Percentiles rank a stretch among this genome's conserved stretches.
Conservation (phyloP, 2,113 vertebrate genomes). For the Fregetta grallaria region DNA sequence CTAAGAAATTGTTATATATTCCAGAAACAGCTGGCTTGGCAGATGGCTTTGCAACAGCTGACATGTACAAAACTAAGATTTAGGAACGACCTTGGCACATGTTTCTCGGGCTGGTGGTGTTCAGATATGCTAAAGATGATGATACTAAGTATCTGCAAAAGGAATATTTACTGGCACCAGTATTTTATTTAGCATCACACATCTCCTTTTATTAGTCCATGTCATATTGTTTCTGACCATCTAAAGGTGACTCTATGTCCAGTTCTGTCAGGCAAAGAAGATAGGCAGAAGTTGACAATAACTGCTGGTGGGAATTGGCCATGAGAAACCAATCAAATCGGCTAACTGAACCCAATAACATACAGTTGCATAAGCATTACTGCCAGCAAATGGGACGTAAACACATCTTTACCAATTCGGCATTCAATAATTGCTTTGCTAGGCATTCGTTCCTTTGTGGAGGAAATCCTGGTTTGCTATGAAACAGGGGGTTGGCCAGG, state of each 20-base stretch:
- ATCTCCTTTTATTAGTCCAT: not conserved
- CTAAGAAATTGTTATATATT: not conserved
- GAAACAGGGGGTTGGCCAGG: not conserved
- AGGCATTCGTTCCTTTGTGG: not conserved
- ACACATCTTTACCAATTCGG: not conserved
- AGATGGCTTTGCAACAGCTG: conserved; percentile 40
- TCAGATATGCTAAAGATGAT: not conserved
- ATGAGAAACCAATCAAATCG: not conserved
- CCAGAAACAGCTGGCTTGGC: conserved; percentile 30
- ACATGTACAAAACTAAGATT: not conserved
- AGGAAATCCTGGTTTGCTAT: not conserved
- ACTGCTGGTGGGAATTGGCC: not conserved
- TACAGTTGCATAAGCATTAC: not conserved
- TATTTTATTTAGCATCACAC: not conserved
- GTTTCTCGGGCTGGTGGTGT: not conserved
- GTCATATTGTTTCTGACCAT: not conserved
- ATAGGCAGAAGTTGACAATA: not conserved
- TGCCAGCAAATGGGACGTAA: not conserved
- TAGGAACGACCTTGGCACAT: not conserved
- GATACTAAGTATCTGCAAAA: not conserved
- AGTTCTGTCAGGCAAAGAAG: not conserved
- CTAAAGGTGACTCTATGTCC: not conserved
- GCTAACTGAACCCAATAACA: not conserved
- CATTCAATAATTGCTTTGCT: not conserved
- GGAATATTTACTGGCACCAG: not conserved